These are phyloP conservation scores for Seira musarum DNA, from an alignment of 2,888 invertebrate species.

Conservation along the genomic window DNA sequence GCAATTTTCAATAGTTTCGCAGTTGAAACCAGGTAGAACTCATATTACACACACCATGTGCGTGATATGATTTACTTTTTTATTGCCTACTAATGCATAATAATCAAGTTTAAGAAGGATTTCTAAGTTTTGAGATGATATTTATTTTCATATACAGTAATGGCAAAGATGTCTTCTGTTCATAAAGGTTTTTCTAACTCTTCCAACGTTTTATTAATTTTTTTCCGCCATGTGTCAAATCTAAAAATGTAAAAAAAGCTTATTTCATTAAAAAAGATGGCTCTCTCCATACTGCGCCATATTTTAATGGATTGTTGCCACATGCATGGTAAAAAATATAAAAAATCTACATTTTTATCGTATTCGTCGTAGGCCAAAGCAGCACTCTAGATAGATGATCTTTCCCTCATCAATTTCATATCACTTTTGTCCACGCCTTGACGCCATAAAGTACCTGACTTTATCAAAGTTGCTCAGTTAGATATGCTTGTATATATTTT, in stretches of 20 bases:
- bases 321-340: background rate
- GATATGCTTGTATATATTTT: background rate
- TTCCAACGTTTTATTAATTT: background rate
- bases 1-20: background rate
- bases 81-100: slow-evolving; percentile 1
- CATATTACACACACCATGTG: slow-evolving; percentile 14
- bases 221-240: background rate
- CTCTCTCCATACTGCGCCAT: background rate
- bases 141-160: background rate
- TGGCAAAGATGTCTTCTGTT: background rate
- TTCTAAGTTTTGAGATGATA: background rate
- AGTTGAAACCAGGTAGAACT: slow-evolving; percentile 24
- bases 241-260: background rate
- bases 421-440: slow-evolving; percentile 37
- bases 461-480: slow-evolving; percentile 20
- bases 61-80: slow-evolving; percentile 26
- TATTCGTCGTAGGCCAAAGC: background rate
- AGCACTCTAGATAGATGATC: too few species aligned
- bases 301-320: background rate
- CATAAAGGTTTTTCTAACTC: background rate
- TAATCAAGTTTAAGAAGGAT: background rate
- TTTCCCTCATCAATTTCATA: slow-evolving; percentile 12
- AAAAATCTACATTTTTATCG: background rate
- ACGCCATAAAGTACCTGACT: slow-evolving; percentile 43
- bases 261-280: background rate